Conservation (phyloP, 1,140 invertebrate species). For the Drosophila prosaltans region DNA sequence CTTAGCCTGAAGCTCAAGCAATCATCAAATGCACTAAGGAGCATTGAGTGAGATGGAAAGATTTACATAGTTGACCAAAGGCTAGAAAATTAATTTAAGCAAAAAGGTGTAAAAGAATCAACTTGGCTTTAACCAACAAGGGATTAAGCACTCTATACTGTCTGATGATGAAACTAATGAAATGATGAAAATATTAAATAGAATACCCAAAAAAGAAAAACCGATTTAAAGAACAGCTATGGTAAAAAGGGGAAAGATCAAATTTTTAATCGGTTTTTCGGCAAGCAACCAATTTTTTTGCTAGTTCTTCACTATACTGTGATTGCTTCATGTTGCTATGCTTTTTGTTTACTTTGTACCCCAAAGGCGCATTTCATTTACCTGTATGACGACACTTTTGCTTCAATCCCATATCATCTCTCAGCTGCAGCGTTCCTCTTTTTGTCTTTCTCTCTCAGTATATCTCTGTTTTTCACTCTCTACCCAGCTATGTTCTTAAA, state of each 20-base stretch:
- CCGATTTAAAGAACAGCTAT: not conserved
- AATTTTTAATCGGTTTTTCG: constrained; percentile 4
- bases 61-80: not conserved
- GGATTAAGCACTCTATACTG: not conserved
- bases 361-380: constrained; percentile 9
- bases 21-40: constrained; percentile 13
- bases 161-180: not conserved
- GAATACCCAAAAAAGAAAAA: too few species aligned
- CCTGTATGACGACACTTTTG: constrained; percentile 4
- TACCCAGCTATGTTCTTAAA: not conserved
- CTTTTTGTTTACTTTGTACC: constrained; percentile 43
- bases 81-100: constrained; percentile 19
- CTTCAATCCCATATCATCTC: constrained; percentile 27
- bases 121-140: constrained; percentile 7
- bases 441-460: not conserved
- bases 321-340: constrained; percentile 1
- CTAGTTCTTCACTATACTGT: not conserved
- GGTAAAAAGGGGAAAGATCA: not conserved
- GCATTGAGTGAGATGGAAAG: not conserved
- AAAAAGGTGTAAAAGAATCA: constrained; percentile 9
- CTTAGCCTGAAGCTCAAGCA: constrained; percentile 19
- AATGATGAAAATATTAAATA: not conserved
- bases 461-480: not conserved
- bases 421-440: constrained; percentile 33
- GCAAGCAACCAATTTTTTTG: not conserved